Conservation (phyloP, 2,113 vertebrate species). For the Dasyornis broadbenti region DNA sequence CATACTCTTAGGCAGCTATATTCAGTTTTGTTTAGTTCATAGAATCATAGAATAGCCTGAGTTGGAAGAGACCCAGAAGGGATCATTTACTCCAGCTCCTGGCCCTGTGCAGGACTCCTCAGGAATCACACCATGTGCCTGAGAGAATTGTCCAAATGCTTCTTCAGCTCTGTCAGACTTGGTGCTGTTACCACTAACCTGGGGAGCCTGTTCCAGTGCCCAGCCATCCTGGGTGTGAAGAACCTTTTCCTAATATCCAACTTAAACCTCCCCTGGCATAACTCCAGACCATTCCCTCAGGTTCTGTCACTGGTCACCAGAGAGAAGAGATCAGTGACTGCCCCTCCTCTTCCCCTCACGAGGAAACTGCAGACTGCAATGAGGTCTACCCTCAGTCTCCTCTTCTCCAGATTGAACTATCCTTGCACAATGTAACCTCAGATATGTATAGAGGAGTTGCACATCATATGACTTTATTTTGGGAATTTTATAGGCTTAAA, state of each 20-base stretch:
- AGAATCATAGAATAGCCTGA: background rate
- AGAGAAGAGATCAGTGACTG: background rate
- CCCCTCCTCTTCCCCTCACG: rapidly evolving
- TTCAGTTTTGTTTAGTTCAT: background rate
- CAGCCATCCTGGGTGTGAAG: rapidly evolving
- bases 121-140: background rate
- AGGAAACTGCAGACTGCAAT: background rate
- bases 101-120: background rate
- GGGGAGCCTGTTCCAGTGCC: background rate
- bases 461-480: background rate
- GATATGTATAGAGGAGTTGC: background rate
- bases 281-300: background rate
- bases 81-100: background rate
- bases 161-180: background rate
- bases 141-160: background rate
- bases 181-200: background rate
- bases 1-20: background rate
- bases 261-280: background rate
- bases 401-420: background rate
- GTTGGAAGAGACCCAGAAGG: background rate
- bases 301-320: background rate
- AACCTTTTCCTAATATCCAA: background rate
- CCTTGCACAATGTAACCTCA: background rate
- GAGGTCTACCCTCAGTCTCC: background rate
- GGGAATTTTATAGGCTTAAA: background rate